Percentiles rank a stretch among this genome's conserved stretches.
phyloP scores from a whole-genome alignment of 1,140 invertebrate species.

The Drosophila subobscura region DNA sequence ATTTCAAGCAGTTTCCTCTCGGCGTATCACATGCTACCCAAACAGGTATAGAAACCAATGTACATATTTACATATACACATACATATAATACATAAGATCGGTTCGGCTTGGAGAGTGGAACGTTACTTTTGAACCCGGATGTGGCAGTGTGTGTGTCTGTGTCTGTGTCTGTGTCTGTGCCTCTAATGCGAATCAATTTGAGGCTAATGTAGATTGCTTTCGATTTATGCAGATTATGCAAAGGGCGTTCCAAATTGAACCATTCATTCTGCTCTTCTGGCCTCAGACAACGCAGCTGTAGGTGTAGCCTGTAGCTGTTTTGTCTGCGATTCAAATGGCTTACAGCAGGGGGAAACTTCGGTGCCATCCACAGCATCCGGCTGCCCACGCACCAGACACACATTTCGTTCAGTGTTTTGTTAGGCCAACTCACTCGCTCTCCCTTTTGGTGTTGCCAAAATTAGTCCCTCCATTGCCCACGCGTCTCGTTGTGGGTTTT shows the following conservation, averaged over 20 bases:
- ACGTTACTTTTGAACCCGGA: constrained; percentile 61
- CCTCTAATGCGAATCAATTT: constrained; percentile 61
- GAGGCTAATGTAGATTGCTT: constrained; percentile 59
- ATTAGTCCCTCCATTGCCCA: constrained; percentile 41
- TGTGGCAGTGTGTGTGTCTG: constrained; percentile 14
- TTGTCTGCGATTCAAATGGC: background rate
- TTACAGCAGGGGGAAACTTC: constrained; percentile 3
- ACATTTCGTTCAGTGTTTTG: constrained; percentile 40
- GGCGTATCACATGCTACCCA: constrained; percentile 35
- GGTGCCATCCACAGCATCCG: constrained; percentile 39
- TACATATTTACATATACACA: constrained; percentile 10
- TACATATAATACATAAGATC: constrained; percentile 2
- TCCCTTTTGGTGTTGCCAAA: constrained; percentile 20
- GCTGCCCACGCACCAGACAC: constrained; percentile 43
- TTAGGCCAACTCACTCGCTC: constrained; percentile 34
- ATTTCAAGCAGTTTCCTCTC: constrained; percentile 67
- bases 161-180: constrained; percentile 1
- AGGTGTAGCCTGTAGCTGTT: constrained; percentile 31
- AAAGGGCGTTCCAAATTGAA: constrained; percentile 35
- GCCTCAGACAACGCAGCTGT: background rate
- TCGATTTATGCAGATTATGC: constrained; percentile 63
- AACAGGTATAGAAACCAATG: constrained; percentile 52
- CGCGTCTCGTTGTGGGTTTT: constrained; percentile 16
- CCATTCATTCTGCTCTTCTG: constrained; percentile 12
- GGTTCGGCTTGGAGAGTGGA: background rate